Evolutionary conservation across 2,113 vertebrate species (phyloP), one percentile per base, ranked within the genome.

Genomic region (Gavialis gangeticus): DNA sequence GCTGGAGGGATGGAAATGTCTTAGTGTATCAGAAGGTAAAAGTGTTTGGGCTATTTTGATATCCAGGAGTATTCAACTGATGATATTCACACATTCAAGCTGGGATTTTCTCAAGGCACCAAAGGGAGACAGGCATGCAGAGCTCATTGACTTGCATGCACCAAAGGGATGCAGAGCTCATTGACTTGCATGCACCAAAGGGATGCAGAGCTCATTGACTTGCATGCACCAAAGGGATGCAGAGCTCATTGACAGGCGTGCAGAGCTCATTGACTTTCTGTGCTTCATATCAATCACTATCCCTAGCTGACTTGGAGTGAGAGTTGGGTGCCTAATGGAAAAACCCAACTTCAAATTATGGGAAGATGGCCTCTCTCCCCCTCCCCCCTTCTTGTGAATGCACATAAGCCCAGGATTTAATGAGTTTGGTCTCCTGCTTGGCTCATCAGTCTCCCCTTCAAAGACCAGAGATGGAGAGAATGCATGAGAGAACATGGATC

Each of bases 1-100:
- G 4, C 19, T 56, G 28, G 60, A 69, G 84, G 30, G 34, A 24
- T 4, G 5, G 79, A 82, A 62, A 66, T 3, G 18, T 3, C 57
- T 3, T 4, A 57, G 60, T 5, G 18, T 21, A 0, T 6, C 25
- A 57, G 5, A 0, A 1, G 1, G 1, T 4, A 13, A 37, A 5
- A 2, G 12, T 25, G 34, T 71, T 69, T 56, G 77, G 79, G 59
- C 28, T 82, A 62, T 46, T 63, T 18, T 25, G 46, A n/a, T 56
- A 12, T 9, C 59, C n/a, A 2, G 46, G 46, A 46, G 46, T 46
- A 46, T 46, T 7, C 46, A 46, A 9, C 46, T 7, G 37, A 54
- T 25, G 24, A 34, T 55, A 76, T 46, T 7, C 46, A 46, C 46
- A 46, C 46, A 9, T 9, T 46, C 46, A 46, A 46, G 46, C 46